A percentile compares a stretch with the other conserved stretches of the same genome.
Conservation (phyloP, 1,140 invertebrate species). For the Drosophila simulans region DNA sequence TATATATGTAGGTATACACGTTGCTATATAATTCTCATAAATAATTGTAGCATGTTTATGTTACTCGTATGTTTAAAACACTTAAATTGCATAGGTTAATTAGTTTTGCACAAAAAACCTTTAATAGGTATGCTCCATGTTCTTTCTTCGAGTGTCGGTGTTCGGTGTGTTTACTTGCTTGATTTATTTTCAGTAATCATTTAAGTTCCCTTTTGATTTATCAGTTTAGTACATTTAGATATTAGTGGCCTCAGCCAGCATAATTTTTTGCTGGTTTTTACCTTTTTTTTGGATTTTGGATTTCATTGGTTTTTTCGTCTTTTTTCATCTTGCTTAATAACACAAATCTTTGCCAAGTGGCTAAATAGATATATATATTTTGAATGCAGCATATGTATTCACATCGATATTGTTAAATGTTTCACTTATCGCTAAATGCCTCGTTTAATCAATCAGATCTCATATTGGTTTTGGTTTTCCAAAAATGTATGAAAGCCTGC, state of each 20-base stretch:
- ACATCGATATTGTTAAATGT: constrained; percentile 69
- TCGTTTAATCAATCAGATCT: constrained; percentile 31
- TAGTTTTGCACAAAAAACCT: constrained; percentile 79
- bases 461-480: constrained; percentile 41
- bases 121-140: constrained; percentile 78
- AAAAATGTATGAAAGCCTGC: constrained; percentile 82
- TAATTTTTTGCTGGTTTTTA: constrained; percentile 80
- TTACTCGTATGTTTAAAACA: constrained; percentile 59
- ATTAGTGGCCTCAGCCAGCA: constrained; percentile 77
- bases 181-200: constrained; percentile 19
- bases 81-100: constrained; percentile 62
- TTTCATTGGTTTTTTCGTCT: constrained; percentile 33
- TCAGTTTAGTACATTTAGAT: constrained; percentile 53
- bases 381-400: constrained; percentile 54
- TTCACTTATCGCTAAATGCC: constrained; percentile 49
- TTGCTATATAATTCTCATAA: constrained; percentile 50
- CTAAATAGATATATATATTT: constrained; percentile 54
- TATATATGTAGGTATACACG: constrained; percentile 44
- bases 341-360: constrained; percentile 70
- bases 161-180: constrained; percentile 23
- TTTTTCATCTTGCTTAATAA: constrained; percentile 50
- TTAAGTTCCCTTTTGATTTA: constrained; percentile 31
- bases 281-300: constrained; percentile 52
- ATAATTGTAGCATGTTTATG: constrained; percentile 50
- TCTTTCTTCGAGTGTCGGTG: constrained; percentile 38